A percentile compares a stretch with the other conserved stretches of the same genome.
These are phyloP conservation scores for Falco peregrinus DNA, from an alignment of 2,797 vertebrate species.

Conservation along the genomic window DNA sequence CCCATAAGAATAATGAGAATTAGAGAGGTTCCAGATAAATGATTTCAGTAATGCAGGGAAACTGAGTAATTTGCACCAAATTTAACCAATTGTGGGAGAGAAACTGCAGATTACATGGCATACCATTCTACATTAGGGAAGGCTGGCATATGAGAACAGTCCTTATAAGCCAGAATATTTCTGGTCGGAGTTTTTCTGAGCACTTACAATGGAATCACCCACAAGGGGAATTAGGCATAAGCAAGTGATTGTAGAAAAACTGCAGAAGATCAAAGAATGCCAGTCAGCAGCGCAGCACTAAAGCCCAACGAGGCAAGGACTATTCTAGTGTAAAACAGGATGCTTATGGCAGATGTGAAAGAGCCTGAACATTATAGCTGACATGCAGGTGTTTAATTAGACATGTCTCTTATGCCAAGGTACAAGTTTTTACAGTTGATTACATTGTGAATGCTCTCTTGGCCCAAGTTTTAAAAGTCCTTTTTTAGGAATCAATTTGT, in stretches of 20 bases:
- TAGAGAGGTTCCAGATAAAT: not conserved
- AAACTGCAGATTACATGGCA: not conserved
- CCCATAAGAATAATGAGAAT: not conserved
- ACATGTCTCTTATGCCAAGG: not conserved
- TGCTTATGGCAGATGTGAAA: not conserved
- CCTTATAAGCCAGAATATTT: not conserved
- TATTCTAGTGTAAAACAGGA: not conserved
- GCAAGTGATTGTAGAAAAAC: not conserved
- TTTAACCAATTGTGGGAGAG: not conserved
- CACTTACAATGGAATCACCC: not conserved
- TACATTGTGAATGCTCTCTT: not conserved
- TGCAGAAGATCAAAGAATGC: not conserved
- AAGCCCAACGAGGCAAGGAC: not conserved
- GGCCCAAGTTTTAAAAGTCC: not conserved
- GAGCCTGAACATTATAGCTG: not conserved
- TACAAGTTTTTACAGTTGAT: not conserved
- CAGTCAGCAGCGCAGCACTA: not conserved
- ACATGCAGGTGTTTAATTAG: not conserved
- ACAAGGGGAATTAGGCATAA: not conserved
- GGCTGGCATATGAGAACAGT: not conserved
- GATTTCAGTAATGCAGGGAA: not conserved
- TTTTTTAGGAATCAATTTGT: not conserved
- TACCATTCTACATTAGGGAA: not conserved
- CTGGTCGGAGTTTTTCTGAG: not conserved
- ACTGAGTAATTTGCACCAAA: not conserved